Evolutionary conservation across 2,888 invertebrate species (phyloP).

Genomic region (Ligdia adustata): DNA sequence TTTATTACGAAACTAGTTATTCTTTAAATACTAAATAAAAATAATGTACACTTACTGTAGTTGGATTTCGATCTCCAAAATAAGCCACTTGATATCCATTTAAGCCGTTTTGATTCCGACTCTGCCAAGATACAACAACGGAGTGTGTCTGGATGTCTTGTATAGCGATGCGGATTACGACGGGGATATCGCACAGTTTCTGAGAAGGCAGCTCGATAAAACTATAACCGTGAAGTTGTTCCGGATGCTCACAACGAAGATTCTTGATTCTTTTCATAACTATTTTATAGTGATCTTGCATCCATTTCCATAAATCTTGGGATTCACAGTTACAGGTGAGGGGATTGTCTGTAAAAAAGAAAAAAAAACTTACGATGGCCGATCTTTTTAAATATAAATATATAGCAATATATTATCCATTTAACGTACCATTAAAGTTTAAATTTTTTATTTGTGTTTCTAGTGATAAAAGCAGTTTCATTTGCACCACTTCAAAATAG

Average conservation of each 20-base stretch:
- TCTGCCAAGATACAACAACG: conserved; percentile 94
- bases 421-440: conserved; percentile 89
- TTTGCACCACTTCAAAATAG: conserved; percentile 91
- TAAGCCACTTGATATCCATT: conserved; percentile 94
- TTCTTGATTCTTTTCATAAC: conserved; percentile 84
- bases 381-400: no score
- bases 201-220: conserved; percentile 92
- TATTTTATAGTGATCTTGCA: conserved; percentile 93
- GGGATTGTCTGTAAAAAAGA: conserved; percentile 89
- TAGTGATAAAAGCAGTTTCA: conserved; percentile 89
- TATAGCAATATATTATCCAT: not conserved
- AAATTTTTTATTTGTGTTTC: conserved; percentile 93
- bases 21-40: conserved; percentile 6
- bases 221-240: conserved; percentile 89
- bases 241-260: conserved; percentile 92
- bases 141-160: conserved; percentile 95
- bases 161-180: conserved; percentile 92
- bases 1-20: conserved; percentile 17
- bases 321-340: conserved; percentile 95
- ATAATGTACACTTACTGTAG: conserved; percentile 76
- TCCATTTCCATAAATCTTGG: conserved; percentile 96
- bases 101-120: conserved; percentile 92
- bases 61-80: conserved; percentile 84
- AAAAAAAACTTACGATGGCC: not conserved
- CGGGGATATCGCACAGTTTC: conserved; percentile 92